phyloP scores from a whole-genome alignment of 2,888 invertebrate species.

The Psylliodes chrysocephalus region DNA sequence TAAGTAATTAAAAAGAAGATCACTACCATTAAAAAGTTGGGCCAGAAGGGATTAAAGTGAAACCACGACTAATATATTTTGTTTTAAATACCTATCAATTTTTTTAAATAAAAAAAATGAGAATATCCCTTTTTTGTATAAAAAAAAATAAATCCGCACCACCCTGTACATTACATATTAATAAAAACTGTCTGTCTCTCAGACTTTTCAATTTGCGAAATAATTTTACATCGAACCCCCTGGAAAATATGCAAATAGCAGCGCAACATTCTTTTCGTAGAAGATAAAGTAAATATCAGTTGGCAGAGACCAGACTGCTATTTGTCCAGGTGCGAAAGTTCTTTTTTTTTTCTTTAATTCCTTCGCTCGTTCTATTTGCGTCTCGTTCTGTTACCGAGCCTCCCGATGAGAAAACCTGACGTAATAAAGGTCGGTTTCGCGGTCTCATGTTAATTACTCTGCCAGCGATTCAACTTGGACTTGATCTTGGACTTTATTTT shows the following conservation, averaged over 20 bases:
- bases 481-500: constrained; percentile 45
- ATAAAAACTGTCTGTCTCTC: no score
- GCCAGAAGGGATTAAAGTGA: no score
- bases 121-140: no score
- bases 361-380: constrained; percentile 17
- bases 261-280: constrained; percentile 4
- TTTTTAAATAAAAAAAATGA: no score
- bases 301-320: constrained; percentile 20
- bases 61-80: no score
- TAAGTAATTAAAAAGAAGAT: no score
- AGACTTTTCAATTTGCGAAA: no score
- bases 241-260: constrained; percentile 23
- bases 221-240: neutral
- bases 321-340: constrained; percentile 32
- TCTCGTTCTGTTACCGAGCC: constrained; percentile 18
- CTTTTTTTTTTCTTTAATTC: neutral
- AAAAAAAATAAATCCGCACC: no score
- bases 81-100: no score
- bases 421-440: constrained; percentile 33
- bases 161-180: no score
- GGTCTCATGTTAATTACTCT: constrained; percentile 36
- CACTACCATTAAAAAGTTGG: no score
- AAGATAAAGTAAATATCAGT: constrained; percentile 14
- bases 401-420: constrained; percentile 34
- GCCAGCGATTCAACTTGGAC: constrained; percentile 36